Evolutionary conservation across 2,797 vertebrate species (phyloP).

Genomic region (Taenioides sp.): DNA sequence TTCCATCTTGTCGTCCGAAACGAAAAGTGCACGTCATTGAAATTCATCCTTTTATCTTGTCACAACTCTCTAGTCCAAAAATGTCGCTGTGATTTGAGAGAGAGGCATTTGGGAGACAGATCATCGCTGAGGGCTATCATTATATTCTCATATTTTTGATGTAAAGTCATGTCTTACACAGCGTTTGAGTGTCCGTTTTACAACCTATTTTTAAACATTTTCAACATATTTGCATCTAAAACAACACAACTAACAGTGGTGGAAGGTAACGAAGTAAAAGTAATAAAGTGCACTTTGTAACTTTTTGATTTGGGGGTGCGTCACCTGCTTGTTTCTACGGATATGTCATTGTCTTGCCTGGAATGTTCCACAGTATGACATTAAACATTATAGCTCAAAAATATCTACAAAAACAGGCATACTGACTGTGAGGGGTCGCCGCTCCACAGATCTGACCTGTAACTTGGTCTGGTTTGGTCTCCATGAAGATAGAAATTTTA

Average conservation of each 20-base stretch:
- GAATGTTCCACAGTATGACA: too few species aligned
- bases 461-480: too few species aligned
- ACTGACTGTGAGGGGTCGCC: too few species aligned
- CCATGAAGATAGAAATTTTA: too few species aligned
- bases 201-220: slow-evolving; percentile 39
- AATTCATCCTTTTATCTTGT: slow-evolving; percentile 74
- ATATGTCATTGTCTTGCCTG: too few species aligned
- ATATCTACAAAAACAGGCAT: too few species aligned
- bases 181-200: not conserved
- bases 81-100: slow-evolving; percentile 56
- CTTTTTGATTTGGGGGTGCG: too few species aligned
- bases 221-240: slow-evolving; percentile 75
- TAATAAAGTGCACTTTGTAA: too few species aligned
- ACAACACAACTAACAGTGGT: slow-evolving; percentile 67
- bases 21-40: slow-evolving; percentile 64
- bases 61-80: slow-evolving; percentile 66
- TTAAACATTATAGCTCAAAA: too few species aligned
- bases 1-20: slow-evolving; percentile 41
- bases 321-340: too few species aligned
- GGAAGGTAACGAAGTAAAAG: too few species aligned
- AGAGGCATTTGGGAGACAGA: slow-evolving; percentile 59
- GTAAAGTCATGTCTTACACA: slow-evolving; percentile 39
- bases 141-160: slow-evolving; percentile 52
- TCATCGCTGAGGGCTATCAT: slow-evolving; percentile 57
- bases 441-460: too few species aligned